Evolutionary conservation across 2,113 vertebrate genomes (phyloP).

Genomic region (Albula goreensis): DNA sequence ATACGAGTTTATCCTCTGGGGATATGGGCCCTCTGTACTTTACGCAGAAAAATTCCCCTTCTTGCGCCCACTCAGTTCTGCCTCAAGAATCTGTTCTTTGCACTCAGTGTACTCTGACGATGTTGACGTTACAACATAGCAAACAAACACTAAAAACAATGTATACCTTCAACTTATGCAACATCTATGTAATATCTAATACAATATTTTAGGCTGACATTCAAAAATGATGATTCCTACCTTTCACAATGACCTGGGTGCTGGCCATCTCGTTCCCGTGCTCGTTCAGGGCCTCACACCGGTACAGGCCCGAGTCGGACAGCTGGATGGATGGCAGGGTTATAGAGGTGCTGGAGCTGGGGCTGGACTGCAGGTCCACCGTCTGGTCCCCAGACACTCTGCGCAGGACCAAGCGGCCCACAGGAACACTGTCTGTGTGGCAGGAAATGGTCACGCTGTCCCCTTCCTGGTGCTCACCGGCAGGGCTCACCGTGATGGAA

Average conservation of each 20-base stretch:
- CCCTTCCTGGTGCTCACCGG: slow-evolving; percentile 56
- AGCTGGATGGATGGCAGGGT: slow-evolving; percentile 38
- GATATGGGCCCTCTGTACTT: background rate
- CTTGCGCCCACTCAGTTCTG: background rate
- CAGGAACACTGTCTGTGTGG: slow-evolving; percentile 39
- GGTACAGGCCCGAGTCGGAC: slow-evolving; percentile 51
- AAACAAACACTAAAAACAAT: background rate
- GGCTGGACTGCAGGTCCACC: slow-evolving; percentile 39
- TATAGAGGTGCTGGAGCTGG: slow-evolving; percentile 42
- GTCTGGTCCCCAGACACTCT: slow-evolving; percentile 47
- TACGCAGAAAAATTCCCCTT: background rate
- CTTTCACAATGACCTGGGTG: slow-evolving; percentile 29
- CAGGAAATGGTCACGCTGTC: slow-evolving; percentile 58
- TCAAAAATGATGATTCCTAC: slow-evolving; percentile 19
- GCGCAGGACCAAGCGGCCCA: slow-evolving; percentile 50
- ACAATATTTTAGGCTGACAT: background rate
- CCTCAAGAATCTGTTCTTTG: background rate
- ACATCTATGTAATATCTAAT: too few relatives aligned
- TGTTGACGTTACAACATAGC: background rate
- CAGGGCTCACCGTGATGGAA: slow-evolving; percentile 54
- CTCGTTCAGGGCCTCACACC: slow-evolving; percentile 52
- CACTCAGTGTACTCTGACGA: background rate
- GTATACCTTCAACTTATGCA: background rate
- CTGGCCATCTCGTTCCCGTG: slow-evolving; percentile 38
- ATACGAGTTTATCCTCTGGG: background rate